Evolutionary conservation across 2,888 invertebrate species (phyloP).

Genomic region (Lasioglossum pauxillum): DNA sequence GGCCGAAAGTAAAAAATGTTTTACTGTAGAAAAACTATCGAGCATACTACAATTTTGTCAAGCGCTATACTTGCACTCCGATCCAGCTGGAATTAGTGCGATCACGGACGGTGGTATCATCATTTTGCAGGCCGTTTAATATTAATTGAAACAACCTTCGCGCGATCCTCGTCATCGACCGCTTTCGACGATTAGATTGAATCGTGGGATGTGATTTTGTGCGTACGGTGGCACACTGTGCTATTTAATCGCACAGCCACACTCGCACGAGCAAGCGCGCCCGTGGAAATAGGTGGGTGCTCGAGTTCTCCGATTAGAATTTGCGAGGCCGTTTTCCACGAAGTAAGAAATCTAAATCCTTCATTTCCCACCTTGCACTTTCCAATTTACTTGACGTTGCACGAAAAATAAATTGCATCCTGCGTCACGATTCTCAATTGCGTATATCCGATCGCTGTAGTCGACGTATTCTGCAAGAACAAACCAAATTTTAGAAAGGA

Average conservation of each 20-base stretch:
- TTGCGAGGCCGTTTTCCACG: neutral
- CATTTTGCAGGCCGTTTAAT: conserved; percentile 70
- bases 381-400: neutral
- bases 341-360: neutral
- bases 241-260: conserved; percentile 21
- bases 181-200: conserved; percentile 66
- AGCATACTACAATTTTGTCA: neutral
- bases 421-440: neutral
- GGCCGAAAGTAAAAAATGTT: no score
- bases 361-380: neutral
- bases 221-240: conserved; percentile 11
- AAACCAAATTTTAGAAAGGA: neutral
- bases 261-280: neutral
- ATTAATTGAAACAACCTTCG: conserved; percentile 79
- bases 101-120: conserved; percentile 50
- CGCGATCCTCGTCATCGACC: conserved; percentile 69
- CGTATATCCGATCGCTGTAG: no score
- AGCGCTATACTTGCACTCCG: neutral
- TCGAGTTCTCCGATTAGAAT: neutral
- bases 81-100: conserved; percentile 12
- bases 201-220: conserved; percentile 62
- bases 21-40: neutral
- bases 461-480: neutral
- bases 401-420: neutral
- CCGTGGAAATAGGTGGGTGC: neutral